Percentiles rank a stretch among this genome's conserved stretches.
Conservation (phyloP, 2,113 vertebrate species). For the Peromyscus californicus region DNA sequence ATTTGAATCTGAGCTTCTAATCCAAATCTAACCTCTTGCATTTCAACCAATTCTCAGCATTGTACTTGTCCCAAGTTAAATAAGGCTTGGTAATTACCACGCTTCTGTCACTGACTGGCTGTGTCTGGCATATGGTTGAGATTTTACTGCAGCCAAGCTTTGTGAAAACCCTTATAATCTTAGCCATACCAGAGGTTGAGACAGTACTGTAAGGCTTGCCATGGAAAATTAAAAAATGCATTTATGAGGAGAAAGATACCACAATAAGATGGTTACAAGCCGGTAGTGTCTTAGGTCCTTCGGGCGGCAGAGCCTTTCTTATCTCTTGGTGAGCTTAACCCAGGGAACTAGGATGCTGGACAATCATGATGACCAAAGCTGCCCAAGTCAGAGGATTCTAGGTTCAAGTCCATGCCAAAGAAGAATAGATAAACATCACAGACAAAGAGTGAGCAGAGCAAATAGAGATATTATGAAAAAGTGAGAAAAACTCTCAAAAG, state of each 20-base stretch:
- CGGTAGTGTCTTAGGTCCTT: background rate
- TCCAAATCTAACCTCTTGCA: background rate
- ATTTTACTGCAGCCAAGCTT: background rate
- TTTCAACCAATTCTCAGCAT: background rate
- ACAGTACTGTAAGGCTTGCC: background rate
- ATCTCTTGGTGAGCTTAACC: background rate
- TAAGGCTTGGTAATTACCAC: background rate
- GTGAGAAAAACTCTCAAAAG: background rate
- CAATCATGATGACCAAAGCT: background rate
- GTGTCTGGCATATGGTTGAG: background rate
- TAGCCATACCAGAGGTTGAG: background rate
- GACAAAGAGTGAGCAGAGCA: background rate
- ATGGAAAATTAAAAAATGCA: background rate
- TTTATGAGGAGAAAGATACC: background rate
- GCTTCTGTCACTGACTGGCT: background rate
- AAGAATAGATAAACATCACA: background rate
- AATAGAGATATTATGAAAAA: background rate
- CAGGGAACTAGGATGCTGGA: background rate
- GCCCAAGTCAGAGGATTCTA: too few relatives aligned
- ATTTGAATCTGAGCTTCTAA: background rate
- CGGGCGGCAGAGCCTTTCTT: background rate
- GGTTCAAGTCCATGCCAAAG: background rate
- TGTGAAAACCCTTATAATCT: background rate
- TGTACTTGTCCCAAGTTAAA: background rate
- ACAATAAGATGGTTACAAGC: background rate